Evolutionary conservation across 1,140 invertebrate genomes (phyloP).

Genomic region (Drosophila arawakana): DNA sequence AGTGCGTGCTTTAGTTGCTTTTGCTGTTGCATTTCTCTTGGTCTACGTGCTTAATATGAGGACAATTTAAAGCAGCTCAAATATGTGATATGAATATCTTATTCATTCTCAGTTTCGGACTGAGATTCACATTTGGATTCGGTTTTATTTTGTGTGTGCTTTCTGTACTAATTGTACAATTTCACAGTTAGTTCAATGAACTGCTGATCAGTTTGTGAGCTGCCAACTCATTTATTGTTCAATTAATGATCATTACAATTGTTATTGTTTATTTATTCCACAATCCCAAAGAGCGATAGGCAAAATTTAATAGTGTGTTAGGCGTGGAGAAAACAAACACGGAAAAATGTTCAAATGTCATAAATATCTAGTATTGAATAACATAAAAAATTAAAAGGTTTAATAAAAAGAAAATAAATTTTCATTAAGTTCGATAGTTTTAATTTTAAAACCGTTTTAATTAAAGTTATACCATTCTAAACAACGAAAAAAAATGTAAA

Average conservation of each 20-base stretch:
- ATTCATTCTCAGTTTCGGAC: slow-evolving; percentile 3
- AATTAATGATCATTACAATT: slow-evolving; percentile 64
- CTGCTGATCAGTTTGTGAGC: slow-evolving; percentile 49
- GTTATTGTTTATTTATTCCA: slow-evolving; percentile 63
- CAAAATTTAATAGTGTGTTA: slow-evolving; percentile 28
- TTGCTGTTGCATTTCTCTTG: slow-evolving; percentile 33
- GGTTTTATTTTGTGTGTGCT: slow-evolving; percentile 39
- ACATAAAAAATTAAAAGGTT: no score
- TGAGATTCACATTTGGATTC: slow-evolving; percentile 24
- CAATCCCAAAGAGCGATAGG: slow-evolving; percentile 38
- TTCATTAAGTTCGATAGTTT: no score
- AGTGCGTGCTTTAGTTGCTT: slow-evolving; percentile 56
- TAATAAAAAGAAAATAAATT: no score
- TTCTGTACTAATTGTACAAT: slow-evolving; percentile 23
- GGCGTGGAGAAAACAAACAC: neutral
- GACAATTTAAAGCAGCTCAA: slow-evolving; percentile 74
- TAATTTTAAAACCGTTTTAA: neutral
- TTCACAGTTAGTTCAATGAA: slow-evolving; percentile 63
- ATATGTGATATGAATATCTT: slow-evolving; percentile 57
- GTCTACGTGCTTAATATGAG: slow-evolving; percentile 71
- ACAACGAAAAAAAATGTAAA: neutral
- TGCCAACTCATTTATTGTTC: slow-evolving; percentile 55
- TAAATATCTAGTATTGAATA: no score
- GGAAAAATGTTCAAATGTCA: no score
- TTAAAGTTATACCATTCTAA: neutral